Percentiles rank a stretch among this genome's conserved stretches.
These are phyloP conservation scores for Eupsittula cactorum DNA, from an alignment of 2,113 vertebrate species.

Conservation along the genomic window DNA sequence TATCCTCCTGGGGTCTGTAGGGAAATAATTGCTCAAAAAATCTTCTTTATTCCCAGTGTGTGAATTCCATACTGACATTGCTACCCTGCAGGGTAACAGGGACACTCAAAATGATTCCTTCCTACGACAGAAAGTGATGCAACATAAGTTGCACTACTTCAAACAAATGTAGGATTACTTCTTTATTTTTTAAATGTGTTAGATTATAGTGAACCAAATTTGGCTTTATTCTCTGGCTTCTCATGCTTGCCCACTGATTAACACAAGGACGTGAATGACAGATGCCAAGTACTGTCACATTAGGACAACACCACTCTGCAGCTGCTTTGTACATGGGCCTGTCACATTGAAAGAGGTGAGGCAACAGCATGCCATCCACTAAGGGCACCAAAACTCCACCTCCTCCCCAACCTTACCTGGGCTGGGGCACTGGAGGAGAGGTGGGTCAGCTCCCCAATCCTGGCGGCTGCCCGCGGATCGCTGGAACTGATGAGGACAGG, in stretches of 20 bases:
- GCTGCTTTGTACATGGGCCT: accelerated
- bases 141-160: background rate
- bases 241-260: background rate
- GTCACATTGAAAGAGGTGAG: background rate
- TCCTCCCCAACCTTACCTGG: conserved; percentile 71
- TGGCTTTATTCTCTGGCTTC: background rate
- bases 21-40: background rate
- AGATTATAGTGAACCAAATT: background rate
- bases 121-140: background rate
- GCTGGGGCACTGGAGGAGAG: conserved; percentile 82
- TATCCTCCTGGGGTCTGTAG: background rate
- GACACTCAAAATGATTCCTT: background rate
- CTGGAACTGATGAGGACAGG: conserved; percentile 97
- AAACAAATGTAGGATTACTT: background rate
- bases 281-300: background rate
- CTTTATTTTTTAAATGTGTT: background rate
- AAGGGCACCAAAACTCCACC: background rate
- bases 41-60: background rate
- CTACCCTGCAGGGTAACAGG: background rate
- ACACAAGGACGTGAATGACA: background rate
- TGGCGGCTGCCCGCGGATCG: conserved; percentile 89
- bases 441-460: conserved; percentile 85
- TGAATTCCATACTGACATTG: background rate
- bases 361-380: accelerated
- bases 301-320: accelerated